phyloP scores from a whole-genome alignment of 2,888 invertebrate species.

The Corythucha ciliata region DNA sequence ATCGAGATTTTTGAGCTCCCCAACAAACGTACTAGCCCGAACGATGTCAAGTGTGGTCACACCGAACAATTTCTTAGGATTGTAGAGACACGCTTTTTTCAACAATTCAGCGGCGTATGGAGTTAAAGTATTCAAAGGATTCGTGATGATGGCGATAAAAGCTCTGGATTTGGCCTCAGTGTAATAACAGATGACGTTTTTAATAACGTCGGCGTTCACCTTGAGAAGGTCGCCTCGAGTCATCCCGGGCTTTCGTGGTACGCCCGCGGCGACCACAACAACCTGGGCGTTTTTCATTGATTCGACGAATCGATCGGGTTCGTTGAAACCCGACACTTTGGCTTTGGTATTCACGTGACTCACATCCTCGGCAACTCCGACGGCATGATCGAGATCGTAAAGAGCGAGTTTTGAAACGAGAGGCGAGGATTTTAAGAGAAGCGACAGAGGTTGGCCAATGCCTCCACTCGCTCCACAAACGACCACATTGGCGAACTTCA shows the following conservation, averaged over 20 bases:
- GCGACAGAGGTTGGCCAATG: slow-evolving; percentile 91
- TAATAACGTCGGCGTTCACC: slow-evolving; percentile 92
- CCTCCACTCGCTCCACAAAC: slow-evolving; percentile 96
- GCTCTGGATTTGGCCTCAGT: slow-evolving; percentile 85
- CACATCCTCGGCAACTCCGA: slow-evolving; percentile 86
- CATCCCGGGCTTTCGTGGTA: slow-evolving; percentile 99
- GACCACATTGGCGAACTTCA: slow-evolving; percentile 84
- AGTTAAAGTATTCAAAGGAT: slow-evolving; percentile 97
- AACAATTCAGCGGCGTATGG: slow-evolving; percentile 93
- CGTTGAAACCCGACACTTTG: slow-evolving; percentile 64
- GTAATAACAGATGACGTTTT: slow-evolving; percentile 68
- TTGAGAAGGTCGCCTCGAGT: slow-evolving; percentile 97
- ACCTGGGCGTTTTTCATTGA: slow-evolving; percentile 70
- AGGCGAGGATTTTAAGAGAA: slow-evolving; percentile 83
- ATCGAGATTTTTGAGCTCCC: slow-evolving; percentile 78
- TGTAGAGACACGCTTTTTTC: slow-evolving; percentile 83
- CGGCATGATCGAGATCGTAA: slow-evolving; percentile 90
- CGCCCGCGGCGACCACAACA: slow-evolving; percentile 94
- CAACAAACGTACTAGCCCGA: slow-evolving; percentile 87
- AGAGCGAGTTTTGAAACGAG: slow-evolving; percentile 72
- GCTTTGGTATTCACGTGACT: slow-evolving; percentile 91
- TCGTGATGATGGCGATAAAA: slow-evolving; percentile 89
- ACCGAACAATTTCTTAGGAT: slow-evolving; percentile 86
- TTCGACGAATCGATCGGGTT: slow-evolving; percentile 59
- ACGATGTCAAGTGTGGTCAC: slow-evolving; percentile 96